Base-by-base conservation (phyloP, 2,797 vertebrate genomes). In the Myotis findleyi region DNA sequence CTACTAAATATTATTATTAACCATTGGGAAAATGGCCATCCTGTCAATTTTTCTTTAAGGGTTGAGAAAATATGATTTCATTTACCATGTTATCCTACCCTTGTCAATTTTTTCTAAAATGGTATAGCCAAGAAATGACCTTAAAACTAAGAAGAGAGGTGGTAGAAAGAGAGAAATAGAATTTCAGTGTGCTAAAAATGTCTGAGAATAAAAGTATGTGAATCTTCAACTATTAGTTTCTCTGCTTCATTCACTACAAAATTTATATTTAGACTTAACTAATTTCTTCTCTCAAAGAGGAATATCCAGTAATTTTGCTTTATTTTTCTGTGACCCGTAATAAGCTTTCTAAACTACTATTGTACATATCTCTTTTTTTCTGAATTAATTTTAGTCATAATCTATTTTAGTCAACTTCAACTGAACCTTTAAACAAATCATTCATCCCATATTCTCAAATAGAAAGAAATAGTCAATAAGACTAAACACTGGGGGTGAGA, bases 51-150 rank as follows among this genome's bases (percentile, higher is more conserved):
- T 94, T 95, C 49, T 64, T 87, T 47, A 75, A 20, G 82, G 5
- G 8, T 79, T 27, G 23, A 79, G 85, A 95, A 55, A 13, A 77
- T 12, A 76, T 47, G 16, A 89, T 83, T 97, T 92, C 44, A 95
- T 81, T 0, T 57, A 16, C 5, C 20, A 44, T 59, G 0, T 33
- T 80, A 20, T 66, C 51, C 6, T 53, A 5, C 3, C 68, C 80
- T 96, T 95, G 18, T 84, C 49, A 96, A 4, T 47, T 44, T 59
- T 95, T 82, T 71, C n/a, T 83, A 13, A 7, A 87, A 94, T 82
- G 79, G 0, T 1, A 86, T 89, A 95, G n/a, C 13, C 82, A 89
- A 93, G 53, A 41, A 51, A 21, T 91, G 77, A 73, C 3, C 23
- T 96, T 88, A 66, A 94, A 38, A 1, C 53, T 14, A 62, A 62